Conservation (phyloP, 2,113 vertebrate species). For the Ctenodactylus gundi region DNA sequence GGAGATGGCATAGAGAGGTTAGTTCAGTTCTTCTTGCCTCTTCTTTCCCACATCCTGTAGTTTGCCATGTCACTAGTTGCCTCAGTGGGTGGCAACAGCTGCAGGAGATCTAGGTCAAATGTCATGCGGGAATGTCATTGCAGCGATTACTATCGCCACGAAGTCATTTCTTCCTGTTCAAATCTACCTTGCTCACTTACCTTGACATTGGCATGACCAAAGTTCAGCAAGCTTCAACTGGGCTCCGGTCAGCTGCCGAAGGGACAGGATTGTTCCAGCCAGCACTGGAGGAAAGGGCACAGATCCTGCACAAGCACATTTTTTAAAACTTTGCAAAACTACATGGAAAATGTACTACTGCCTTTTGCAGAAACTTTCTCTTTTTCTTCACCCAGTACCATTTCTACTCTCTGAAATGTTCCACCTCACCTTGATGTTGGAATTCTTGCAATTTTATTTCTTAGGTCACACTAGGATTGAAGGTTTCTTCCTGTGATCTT, state of each 20-base stretch:
- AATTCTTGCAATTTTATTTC: neutral
- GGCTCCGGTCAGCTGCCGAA: neutral
- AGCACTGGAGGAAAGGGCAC: neutral
- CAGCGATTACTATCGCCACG: neutral
- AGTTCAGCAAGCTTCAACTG: neutral
- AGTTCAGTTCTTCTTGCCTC: neutral
- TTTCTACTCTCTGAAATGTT: neutral
- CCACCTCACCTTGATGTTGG: neutral
- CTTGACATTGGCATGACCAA: neutral
- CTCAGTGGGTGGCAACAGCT: slow-evolving; percentile 1
- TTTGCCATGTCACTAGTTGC: neutral
- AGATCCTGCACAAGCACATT: neutral
- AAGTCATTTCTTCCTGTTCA: neutral
- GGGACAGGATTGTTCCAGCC: neutral
- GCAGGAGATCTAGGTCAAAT: neutral
- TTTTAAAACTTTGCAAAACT: neutral
- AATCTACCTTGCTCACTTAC: neutral
- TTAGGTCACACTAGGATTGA: neutral
- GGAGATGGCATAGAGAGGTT: neutral
- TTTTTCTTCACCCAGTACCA: neutral
- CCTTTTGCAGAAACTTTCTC: neutral
- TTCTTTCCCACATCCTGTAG: neutral
- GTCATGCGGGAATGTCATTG: slow-evolving; percentile 4
- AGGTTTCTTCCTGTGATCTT: neutral
- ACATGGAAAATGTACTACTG: neutral